These are phyloP conservation scores for Cecidostiba fungosa DNA, from an alignment of 2,888 invertebrate species.

Conservation along the genomic window DNA sequence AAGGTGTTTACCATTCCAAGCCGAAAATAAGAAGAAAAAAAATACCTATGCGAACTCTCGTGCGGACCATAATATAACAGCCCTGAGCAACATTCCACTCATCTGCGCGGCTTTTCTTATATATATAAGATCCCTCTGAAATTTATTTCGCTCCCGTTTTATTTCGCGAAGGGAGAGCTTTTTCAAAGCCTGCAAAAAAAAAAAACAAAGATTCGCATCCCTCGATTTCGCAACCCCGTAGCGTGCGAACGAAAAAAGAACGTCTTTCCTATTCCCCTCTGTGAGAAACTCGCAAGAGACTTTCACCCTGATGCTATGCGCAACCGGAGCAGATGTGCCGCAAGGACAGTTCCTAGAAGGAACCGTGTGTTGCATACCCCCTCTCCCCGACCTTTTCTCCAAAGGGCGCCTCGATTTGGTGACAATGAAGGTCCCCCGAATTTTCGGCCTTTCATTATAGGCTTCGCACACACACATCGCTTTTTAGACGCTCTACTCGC, in stretches of 20 bases:
- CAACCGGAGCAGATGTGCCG: conserved; percentile 71
- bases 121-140: too few relatives aligned
- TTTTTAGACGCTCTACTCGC: background rate
- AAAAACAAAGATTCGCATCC: background rate
- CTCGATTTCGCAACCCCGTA: background rate
- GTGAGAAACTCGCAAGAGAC: conserved; percentile 15
- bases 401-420: conserved; percentile 8
- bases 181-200: background rate
- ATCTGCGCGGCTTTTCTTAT: background rate
- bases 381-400: conserved; percentile 12
- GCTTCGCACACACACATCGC: background rate
- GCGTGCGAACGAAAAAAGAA: background rate
- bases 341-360: conserved; percentile 70
- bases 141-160: background rate
- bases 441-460: conserved; percentile 55
- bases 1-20: conserved; percentile 79
- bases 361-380: conserved; percentile 52
- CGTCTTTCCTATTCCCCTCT: background rate
- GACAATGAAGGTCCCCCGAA: conserved; percentile 51
- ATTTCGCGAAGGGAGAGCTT: background rate
- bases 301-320: conserved; percentile 47
- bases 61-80: background rate
- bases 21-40: conserved; percentile 46
- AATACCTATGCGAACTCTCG: background rate
- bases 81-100: background rate